These are phyloP conservation scores for Gambusia affinis DNA, from an alignment of 2,113 vertebrate genomes.

Conservation along the genomic window DNA sequence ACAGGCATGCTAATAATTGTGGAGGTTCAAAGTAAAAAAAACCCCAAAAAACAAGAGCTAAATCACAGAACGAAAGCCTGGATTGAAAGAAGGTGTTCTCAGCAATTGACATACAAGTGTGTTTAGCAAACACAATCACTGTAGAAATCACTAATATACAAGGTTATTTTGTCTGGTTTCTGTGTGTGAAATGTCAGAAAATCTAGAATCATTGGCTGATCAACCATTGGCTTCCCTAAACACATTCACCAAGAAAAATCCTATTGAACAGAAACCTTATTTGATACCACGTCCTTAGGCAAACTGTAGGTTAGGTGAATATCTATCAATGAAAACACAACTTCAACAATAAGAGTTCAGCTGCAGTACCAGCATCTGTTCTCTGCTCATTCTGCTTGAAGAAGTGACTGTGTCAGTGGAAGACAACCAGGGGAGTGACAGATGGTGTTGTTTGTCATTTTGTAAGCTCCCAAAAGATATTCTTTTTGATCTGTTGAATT, in stretches of 20 bases:
- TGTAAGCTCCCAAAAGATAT: constrained; percentile 56
- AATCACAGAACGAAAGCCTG: not conserved
- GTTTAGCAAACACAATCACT: not conserved
- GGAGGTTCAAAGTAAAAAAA: not conserved
- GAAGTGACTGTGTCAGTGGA: constrained; percentile 48
- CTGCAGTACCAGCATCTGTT: constrained; percentile 45
- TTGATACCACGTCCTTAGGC: not conserved
- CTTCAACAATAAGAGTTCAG: constrained; percentile 49
- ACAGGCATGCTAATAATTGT: too few species aligned
- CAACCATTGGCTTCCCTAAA: not conserved
- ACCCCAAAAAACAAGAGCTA: not conserved
- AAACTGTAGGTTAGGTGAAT: not conserved
- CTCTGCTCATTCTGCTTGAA: constrained; percentile 24
- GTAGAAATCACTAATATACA: not conserved
- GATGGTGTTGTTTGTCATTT: constrained; percentile 73
- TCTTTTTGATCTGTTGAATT: constrained; percentile 70
- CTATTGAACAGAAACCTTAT: not conserved
- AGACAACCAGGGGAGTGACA: constrained; percentile 57
- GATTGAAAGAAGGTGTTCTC: not conserved
- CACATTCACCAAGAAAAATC: not conserved
- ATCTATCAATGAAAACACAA: constrained; percentile 28
- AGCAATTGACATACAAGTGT: not conserved
- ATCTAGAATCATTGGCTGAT: not conserved
- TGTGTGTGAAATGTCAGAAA: constrained; percentile 5
- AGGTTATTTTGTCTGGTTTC: not conserved